These are phyloP conservation scores for Stratiolaelaps scimitus DNA, from an alignment of 1,140 invertebrate species.

Conservation along the genomic window DNA sequence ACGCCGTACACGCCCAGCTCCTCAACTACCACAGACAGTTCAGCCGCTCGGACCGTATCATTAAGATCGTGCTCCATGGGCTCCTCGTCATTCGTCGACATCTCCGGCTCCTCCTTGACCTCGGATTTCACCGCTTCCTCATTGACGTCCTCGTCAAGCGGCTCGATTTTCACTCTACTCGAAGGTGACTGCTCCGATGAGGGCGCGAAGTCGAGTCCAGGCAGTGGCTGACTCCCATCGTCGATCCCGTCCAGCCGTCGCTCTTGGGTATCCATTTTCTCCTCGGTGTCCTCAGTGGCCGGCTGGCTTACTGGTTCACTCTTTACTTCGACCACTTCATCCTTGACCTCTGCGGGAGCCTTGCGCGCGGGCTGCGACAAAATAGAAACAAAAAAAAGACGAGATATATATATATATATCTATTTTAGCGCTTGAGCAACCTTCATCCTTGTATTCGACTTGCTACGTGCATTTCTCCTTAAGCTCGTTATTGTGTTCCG, in stretches of 20 bases:
- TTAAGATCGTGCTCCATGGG: neutral
- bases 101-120: neutral
- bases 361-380: no score
- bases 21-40: constrained; percentile 18
- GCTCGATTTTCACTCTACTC: no score
- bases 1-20: constrained; percentile 8
- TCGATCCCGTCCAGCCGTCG: neutral
- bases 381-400: no score
- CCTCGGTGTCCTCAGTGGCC: neutral
- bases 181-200: neutral
- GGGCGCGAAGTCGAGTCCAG: constrained; percentile 11
- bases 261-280: no score
- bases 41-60: neutral
- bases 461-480: no score
- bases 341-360: no score
- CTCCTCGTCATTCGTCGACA: neutral
- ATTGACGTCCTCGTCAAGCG: neutral
- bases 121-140: neutral
- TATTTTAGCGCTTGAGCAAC: no score
- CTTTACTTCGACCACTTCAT: neutral
- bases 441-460: no score
- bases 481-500: no score
- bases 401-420: no score
- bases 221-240: constrained; percentile 12
- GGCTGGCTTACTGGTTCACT: neutral